These are phyloP conservation scores for silkworm (Bombyx mori) DNA, from an alignment of 1,140 invertebrate species.

Conservation along the genomic window DNA sequence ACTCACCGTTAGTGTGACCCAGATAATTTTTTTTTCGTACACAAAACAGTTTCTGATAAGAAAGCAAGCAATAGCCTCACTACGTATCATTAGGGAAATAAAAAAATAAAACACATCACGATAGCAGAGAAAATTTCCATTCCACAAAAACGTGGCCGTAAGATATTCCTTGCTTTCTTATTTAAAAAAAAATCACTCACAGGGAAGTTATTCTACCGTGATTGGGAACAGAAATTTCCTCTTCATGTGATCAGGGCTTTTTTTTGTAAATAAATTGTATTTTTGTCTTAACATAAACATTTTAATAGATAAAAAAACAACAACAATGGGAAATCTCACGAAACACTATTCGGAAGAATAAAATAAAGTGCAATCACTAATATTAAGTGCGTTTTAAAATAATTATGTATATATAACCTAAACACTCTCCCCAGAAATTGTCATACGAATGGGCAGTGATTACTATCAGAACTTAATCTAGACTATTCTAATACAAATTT, in stretches of 20 bases:
- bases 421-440: constrained; percentile 9
- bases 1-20: constrained; percentile 48
- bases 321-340: constrained; percentile 43
- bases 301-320: constrained; percentile 32
- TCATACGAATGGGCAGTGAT: constrained; percentile 15
- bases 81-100: constrained; percentile 16
- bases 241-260: constrained; percentile 34
- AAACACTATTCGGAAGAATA: constrained; percentile 3
- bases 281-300: constrained; percentile 22
- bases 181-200: constrained; percentile 22
- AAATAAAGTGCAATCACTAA: not conserved
- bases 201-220: constrained; percentile 49
- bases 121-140: constrained; percentile 69
- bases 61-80: constrained; percentile 62
- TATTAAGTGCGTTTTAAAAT: not conserved
- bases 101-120: constrained; percentile 53
- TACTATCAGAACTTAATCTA: constrained; percentile 10
- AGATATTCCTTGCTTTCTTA: constrained; percentile 64
- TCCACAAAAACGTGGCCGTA: constrained; percentile 42
- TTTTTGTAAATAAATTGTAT: constrained; percentile 30
- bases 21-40: constrained; percentile 33
- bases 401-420: not conserved
- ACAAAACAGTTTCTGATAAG: constrained; percentile 44
- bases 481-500: constrained; percentile 5
- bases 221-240: constrained; percentile 69